These are phyloP conservation scores for Stichopus chloronotus DNA, from an alignment of 35 echinoderm and acorn worm species.

Conservation along the genomic window DNA sequence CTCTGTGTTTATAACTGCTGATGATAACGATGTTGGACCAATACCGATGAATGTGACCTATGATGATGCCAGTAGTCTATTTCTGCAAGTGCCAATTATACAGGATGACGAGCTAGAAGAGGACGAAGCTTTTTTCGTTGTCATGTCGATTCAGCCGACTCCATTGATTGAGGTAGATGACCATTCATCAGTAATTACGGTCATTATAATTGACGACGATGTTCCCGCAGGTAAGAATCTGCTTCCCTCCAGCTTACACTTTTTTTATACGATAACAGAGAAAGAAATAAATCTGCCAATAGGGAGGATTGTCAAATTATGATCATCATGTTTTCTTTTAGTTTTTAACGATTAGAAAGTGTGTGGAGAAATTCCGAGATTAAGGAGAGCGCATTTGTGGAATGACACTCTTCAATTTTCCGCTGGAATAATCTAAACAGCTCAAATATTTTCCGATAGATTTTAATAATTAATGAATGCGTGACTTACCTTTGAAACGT, in stretches of 20 bases:
- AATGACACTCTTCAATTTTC: too few species aligned
- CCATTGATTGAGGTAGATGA: neutral
- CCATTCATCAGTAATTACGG: neutral
- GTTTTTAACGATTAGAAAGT: too few species aligned
- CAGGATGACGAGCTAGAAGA: neutral
- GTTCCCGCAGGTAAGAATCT: neutral
- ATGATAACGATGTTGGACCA: neutral
- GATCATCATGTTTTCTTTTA: too few species aligned
- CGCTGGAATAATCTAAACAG: too few species aligned
- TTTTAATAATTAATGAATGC: too few species aligned
- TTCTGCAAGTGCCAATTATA: neutral
- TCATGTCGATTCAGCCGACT: neutral
- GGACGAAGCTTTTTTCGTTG: neutral
- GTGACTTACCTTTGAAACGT: too few species aligned
- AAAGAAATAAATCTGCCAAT: too few species aligned
- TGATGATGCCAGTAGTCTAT: neutral
- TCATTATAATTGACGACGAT: constrained; percentile 1
- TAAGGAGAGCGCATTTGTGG: too few species aligned
- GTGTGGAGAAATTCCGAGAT: too few species aligned
- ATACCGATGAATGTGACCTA: neutral
- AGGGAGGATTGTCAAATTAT: too few species aligned
- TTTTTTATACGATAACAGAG: too few species aligned
- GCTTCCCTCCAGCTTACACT: neutral
- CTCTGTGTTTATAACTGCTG: neutral
- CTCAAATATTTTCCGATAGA: too few species aligned